Conservation (phyloP, 1,140 invertebrate species). For the Daktulosphaira vitifoliae region DNA sequence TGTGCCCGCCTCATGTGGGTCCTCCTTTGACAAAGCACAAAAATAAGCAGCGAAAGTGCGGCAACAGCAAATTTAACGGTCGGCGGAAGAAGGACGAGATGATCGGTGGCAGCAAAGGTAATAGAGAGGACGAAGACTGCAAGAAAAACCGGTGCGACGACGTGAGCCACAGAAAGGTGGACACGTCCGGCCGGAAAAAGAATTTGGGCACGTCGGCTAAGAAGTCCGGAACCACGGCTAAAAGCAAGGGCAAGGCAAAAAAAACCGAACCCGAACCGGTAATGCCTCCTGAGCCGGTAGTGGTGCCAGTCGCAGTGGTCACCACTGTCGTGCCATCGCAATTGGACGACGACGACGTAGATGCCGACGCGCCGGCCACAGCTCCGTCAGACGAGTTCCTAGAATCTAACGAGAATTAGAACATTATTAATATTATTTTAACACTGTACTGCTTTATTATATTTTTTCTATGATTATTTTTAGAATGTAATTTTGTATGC, state of each 20-base stretch:
- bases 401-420: constrained; percentile 10
- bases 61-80: constrained; percentile 23
- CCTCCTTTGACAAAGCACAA: not conserved
- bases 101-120: constrained; percentile 5
- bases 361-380: not conserved
- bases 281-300: constrained; percentile 62
- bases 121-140: constrained; percentile 2
- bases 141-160: not conserved
- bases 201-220: not conserved
- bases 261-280: constrained; percentile 85
- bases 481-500: no score
- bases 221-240: not conserved
- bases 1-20: constrained; percentile 32
- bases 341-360: not conserved
- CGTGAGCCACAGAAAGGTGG: constrained; percentile 7
- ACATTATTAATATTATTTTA: constrained; percentile 9
- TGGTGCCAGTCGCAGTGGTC: not conserved
- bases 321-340: not conserved
- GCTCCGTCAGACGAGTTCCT: constrained; percentile 24
- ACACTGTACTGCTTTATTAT: no score
- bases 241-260: constrained; percentile 68
- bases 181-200: constrained; percentile 21
- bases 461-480: no score
- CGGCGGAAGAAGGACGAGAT: constrained; percentile 17
- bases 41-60: constrained; percentile 16